A percentile compares a stretch with the other conserved stretches of the same genome.
phyloP scores from a whole-genome alignment of 2,888 invertebrate genomes.

The Heliconius sara region DNA sequence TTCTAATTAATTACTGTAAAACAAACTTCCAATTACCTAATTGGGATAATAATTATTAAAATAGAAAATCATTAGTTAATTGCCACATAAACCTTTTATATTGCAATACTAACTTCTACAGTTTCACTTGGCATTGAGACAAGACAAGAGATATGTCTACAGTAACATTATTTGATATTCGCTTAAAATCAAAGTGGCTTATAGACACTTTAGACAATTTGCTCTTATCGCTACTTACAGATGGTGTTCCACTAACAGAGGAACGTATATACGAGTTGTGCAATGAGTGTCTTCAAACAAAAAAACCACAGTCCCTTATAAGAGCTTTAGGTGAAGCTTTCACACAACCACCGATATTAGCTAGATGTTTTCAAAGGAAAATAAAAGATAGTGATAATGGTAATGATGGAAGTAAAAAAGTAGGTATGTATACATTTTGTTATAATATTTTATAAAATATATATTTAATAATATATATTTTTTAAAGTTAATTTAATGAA shows the following conservation, averaged over 20 bases:
- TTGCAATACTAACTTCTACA: not conserved
- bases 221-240: conserved; percentile 56
- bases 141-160: conserved; percentile 23
- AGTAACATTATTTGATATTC: conserved; percentile 27
- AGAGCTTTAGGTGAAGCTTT: conserved; percentile 91
- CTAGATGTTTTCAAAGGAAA: conserved; percentile 87
- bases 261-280: conserved; percentile 89
- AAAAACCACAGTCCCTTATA: conserved; percentile 88
- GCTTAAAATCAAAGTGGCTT: conserved; percentile 47
- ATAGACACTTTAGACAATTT: conserved; percentile 59
- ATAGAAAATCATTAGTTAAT: conserved; percentile 16
- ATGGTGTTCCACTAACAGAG: conserved; percentile 87
- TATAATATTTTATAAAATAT: not conserved
- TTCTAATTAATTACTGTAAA: not conserved
- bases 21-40: conserved; percentile 8
- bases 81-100: not conserved
- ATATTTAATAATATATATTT: no score
- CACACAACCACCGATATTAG: conserved; percentile 84
- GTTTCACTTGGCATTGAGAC: conserved; percentile 7
- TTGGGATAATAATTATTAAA: not conserved
- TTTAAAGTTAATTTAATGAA: no score
- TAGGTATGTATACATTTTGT: conserved; percentile 60
- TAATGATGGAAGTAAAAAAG: conserved; percentile 67
- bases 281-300: conserved; percentile 87
- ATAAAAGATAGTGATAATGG: conserved; percentile 63